Evolutionary conservation across 2,888 invertebrate genomes (phyloP), one percentile per base, ranked within the genome.

Genomic region (Eupithecia centaureata): DNA sequence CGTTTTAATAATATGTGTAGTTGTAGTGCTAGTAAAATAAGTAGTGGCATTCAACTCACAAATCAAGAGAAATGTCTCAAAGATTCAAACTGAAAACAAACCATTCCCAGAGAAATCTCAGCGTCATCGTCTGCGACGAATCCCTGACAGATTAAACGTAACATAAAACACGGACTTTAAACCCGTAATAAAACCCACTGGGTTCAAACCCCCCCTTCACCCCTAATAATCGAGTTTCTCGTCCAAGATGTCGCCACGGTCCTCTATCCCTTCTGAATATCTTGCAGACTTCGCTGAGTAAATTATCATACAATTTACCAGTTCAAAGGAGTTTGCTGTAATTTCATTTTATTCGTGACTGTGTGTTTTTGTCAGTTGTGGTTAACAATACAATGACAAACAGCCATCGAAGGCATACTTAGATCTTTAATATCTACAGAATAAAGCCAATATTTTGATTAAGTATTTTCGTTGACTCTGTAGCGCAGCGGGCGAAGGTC

Each of bases 301-400:
- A 89, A 90, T 90, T 91, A 89, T 84, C 89, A 89, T 90, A 89
- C 81, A 85, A 86, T 86, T 89, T 85, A 78, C 76, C 68, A 68
- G 72, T 70, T 69, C 69, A 69, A 69, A 72, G 61, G 65, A 71
- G 67, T 72, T 76, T 69, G 62, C 70, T 61, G 73, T 74, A 75
- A 80, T 75, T 74, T 79, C 70, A 58, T 73, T 69, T 74, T 63
- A 56, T 28, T 51, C 65, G 59, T 59, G 56, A 63, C 65, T 63
- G 63, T 63, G 47, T 62, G 61, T 51, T 61, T 57, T 65, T 57
- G 63, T 35, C 28, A 42, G 56, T 57, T 67, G 18, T 10, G 54
- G 42, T 56, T 25, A 22, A 28, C 27, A 30, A 56, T 28, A 15
- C 27, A 27, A 27, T 27, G 13, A 27, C 52, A 52, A 15, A 13